phyloP scores from a whole-genome alignment of 2,797 vertebrate genomes.

The Anolis apletophallus region DNA sequence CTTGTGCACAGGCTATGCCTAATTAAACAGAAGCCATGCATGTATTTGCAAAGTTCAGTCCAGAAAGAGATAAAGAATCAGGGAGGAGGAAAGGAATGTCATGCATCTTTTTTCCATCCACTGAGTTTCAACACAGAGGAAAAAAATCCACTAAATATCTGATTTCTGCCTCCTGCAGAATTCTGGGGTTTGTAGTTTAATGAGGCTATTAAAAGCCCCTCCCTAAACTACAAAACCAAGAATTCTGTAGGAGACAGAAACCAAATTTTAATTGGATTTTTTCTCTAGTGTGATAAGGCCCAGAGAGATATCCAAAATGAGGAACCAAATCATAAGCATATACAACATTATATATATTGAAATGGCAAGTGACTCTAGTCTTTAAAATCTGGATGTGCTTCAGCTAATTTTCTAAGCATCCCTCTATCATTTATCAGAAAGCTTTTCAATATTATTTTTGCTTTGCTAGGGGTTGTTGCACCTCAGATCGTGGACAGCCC shows the following conservation, averaged over 20 bases:
- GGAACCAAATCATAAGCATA: not conserved
- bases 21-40: constrained; percentile 27
- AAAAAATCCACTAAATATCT: too few species aligned
- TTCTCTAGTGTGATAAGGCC: too few species aligned
- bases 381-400: not conserved
- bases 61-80: constrained; percentile 12
- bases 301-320: not conserved
- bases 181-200: too few species aligned
- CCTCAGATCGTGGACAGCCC: too few species aligned
- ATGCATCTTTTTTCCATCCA: not conserved
- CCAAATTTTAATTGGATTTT: too few species aligned
- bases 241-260: too few species aligned
- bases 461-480: not conserved
- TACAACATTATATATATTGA: too few species aligned
- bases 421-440: not conserved
- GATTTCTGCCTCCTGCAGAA: too few species aligned
- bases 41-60: constrained; percentile 22
- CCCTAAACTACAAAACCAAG: too few species aligned
- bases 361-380: not conserved
- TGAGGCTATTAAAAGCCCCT: too few species aligned
- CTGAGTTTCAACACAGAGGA: not conserved
- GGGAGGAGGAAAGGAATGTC: not conserved
- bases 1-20: constrained; percentile 20
- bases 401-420: not conserved
- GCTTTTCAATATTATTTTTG: not conserved